Percentiles rank a stretch among this genome's conserved stretches.
Evolutionary conservation across 2,113 vertebrate genomes (phyloP).

Genomic region (Cephalopholis sonnerati): DNA sequence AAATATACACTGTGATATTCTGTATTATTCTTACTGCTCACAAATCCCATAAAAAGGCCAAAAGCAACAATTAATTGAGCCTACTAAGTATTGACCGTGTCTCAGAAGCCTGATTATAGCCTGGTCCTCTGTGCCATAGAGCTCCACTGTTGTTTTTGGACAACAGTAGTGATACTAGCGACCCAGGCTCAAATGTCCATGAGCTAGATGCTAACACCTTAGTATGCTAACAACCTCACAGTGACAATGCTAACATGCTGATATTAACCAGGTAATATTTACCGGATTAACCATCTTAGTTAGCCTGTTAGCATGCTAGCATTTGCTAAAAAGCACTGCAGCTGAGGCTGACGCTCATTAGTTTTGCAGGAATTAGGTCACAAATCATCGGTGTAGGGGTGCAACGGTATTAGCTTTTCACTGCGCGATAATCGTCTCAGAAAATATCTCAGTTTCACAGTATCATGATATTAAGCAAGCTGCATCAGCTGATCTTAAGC

Average conservation of each 20-base stretch:
- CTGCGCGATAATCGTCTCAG: no score
- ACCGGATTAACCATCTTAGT: neutral
- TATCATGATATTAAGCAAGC: no score
- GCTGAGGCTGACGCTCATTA: neutral
- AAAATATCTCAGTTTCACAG: no score
- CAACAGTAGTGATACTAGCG: no score
- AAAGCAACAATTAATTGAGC: neutral
- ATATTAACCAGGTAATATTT: neutral
- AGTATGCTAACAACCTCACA: neutral
- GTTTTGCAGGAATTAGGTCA: neutral
- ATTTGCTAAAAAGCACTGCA: no score
- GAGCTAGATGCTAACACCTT: neutral
- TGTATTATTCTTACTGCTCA: neutral
- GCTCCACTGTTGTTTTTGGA: no score
- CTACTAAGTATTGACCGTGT: neutral
- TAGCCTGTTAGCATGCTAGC: neutral
- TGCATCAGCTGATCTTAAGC: no score
- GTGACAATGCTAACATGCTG: neutral
- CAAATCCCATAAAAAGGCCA: neutral
- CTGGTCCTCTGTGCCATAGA: neutral
- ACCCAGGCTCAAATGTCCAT: neutral
- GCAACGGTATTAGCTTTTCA: no score
- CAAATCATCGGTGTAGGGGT: neutral
- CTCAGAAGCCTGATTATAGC: neutral
- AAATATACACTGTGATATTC: no score